Evolutionary conservation across 2,113 vertebrate genomes (phyloP).

Genomic region (Enhydra lutris): DNA sequence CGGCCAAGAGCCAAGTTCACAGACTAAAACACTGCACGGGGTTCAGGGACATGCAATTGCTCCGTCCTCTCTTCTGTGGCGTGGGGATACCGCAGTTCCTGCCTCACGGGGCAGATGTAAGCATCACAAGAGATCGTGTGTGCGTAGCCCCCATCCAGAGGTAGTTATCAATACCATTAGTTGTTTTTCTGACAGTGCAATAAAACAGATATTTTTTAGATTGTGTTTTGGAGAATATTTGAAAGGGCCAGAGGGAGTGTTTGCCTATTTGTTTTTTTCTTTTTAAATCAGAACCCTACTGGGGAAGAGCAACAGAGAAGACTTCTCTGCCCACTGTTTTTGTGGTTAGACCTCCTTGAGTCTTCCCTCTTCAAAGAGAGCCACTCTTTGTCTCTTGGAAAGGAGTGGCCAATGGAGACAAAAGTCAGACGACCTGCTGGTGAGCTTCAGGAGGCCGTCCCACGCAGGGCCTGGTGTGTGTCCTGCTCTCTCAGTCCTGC

Average conservation of each 20-base stretch:
- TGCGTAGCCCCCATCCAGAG: background rate
- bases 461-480: background rate
- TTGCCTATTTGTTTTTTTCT: background rate
- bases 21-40: background rate
- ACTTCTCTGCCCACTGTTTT: background rate
- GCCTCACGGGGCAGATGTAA: fast-evolving
- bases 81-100: background rate
- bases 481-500: background rate
- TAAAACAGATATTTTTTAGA: background rate
- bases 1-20: background rate
- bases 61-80: background rate
- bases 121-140: background rate
- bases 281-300: background rate
- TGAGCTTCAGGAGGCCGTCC: background rate
- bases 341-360: constrained; percentile 21
- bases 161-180: background rate
- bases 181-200: background rate
- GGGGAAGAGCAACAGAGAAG: constrained; percentile 43
- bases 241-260: background rate
- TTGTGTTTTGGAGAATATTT: background rate
- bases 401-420: background rate
- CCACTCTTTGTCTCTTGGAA: constrained; percentile 6
- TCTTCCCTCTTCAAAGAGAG: constrained; percentile 28
- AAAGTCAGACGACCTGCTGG: background rate
- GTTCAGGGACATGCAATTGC: background rate